Base-by-base conservation (phyloP, 1,140 invertebrate genomes). In the Wiebesia pumilae region DNA sequence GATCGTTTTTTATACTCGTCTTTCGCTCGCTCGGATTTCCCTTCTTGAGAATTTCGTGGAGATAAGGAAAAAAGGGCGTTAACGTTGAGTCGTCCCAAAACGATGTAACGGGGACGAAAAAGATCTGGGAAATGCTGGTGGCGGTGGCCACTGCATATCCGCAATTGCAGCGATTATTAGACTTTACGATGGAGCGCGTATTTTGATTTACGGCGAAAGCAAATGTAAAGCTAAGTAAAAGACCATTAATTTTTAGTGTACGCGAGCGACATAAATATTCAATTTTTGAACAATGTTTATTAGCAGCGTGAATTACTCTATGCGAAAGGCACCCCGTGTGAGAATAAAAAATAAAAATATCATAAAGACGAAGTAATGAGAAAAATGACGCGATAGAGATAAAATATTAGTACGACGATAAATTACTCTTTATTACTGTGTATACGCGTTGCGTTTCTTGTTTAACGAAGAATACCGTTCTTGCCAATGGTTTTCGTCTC, bases 11-110 rank as follows among this genome's bases (percentile, higher is more conserved):
- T 80, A 38, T n/a, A 58, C 58, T 84, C 54, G 35, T 40, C 58
- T 84, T 80, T 85, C 77, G 21, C n/a, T 75, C 81, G 21, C 69
- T 85, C 84, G 43, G 40, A 62, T 86, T 86, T 75, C 79, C 43
- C 38, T 85, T 85, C 65, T 54, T 10, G n/a, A 24, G 40, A 84
- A 69, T 78, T 62, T 67, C 54, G 58, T 24, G 38, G 14, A 65
- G 24, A 62, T 62, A 47, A 47, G 6, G 65, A 65, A 65, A 81
- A 81, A 81, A 27, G 3, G 7, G 21, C 9, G 30, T 43, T 67
- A 47, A 69, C 12, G 30, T 27, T 40, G 14, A 47, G 2, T 35
- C 6, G 24, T 10, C 27, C 40, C 69, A 4, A 83, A 54, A 19
- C 35, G 71, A 83, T 83, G 6, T 77, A 58, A 21, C 43, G 71